phyloP scores from a whole-genome alignment of 2,888 invertebrate genomes.

The Molorchus minor region DNA sequence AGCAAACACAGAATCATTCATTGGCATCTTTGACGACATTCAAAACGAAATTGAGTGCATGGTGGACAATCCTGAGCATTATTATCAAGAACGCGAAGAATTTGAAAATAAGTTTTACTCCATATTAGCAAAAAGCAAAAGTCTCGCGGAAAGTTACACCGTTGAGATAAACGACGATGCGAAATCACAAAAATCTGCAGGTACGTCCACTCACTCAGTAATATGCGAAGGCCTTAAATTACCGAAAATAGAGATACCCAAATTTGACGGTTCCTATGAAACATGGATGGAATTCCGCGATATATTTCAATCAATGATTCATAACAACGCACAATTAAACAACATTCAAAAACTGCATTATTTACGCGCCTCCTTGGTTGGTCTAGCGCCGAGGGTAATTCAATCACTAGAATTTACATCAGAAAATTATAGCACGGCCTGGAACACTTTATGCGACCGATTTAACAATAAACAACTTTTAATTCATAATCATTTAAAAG shows the following conservation, averaged over 20 bases:
- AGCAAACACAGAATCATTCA: background rate
- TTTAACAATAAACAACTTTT: constrained; percentile 28
- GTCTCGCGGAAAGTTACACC: background rate
- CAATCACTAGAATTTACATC: constrained; percentile 27
- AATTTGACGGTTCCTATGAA: constrained; percentile 29
- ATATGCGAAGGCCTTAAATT: constrained; percentile 17
- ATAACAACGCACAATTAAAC: constrained; percentile 27
- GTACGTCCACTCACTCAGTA: background rate
- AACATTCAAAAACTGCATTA: constrained; percentile 35
- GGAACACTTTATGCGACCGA: constrained; percentile 29
- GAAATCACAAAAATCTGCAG: background rate
- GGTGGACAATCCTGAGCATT: constrained; percentile 1
- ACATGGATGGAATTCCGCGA: constrained; percentile 32
- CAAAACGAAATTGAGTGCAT: constrained; percentile 26
- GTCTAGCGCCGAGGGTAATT: constrained; percentile 26
- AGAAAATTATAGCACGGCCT: constrained; percentile 25
- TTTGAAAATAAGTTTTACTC: constrained; percentile 26
- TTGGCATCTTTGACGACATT: constrained; percentile 21
- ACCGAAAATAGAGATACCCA: constrained; percentile 30
- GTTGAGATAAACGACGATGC: background rate
- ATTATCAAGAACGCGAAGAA: constrained; percentile 26
- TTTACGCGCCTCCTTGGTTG: constrained; percentile 19
- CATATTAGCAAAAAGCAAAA: constrained; percentile 12
- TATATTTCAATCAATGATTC: constrained; percentile 32
- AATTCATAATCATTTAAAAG: constrained; percentile 30